phyloP scores from a whole-genome alignment of 2,113 vertebrate genomes.

The Empidonax traillii region DNA sequence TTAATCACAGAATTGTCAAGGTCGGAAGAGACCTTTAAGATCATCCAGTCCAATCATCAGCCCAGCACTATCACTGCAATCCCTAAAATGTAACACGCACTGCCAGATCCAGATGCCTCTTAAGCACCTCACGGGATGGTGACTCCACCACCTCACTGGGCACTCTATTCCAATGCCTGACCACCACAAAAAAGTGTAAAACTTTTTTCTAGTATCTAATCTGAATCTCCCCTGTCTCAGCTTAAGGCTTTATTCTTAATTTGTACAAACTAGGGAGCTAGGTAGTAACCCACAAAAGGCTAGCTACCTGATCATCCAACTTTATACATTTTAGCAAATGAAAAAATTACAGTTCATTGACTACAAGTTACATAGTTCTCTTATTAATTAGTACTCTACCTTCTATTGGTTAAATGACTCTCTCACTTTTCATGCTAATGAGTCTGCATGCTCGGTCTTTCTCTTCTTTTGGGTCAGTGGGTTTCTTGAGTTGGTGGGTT shows the following conservation, averaged over 20 bases:
- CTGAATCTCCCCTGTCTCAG: not conserved
- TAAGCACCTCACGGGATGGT: not conserved
- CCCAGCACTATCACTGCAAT: not conserved
- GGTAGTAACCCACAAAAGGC: not conserved
- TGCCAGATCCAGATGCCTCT: not conserved
- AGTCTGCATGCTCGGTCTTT: not conserved
- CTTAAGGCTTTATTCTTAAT: not conserved
- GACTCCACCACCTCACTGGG: not conserved
- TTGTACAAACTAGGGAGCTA: not conserved
- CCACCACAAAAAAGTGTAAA: not conserved
- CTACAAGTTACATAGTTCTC: not conserved
- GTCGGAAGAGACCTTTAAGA: not conserved
- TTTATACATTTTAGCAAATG: not conserved
- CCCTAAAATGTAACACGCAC: not conserved
- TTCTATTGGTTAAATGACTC: not conserved
- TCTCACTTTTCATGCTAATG: not conserved
- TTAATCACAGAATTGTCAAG: not conserved
- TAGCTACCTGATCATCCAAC: not conserved
- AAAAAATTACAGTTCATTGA: not conserved
- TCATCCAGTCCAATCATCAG: not conserved
- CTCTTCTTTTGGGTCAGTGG: not conserved
- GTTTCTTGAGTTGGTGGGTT: not conserved
- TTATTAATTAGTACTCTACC: not conserved
- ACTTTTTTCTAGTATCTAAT: not conserved
- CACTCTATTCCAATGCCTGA: not conserved